Evolutionary conservation across 2,113 vertebrate genomes (phyloP).

Genomic region (Miniopterus natalensis): DNA sequence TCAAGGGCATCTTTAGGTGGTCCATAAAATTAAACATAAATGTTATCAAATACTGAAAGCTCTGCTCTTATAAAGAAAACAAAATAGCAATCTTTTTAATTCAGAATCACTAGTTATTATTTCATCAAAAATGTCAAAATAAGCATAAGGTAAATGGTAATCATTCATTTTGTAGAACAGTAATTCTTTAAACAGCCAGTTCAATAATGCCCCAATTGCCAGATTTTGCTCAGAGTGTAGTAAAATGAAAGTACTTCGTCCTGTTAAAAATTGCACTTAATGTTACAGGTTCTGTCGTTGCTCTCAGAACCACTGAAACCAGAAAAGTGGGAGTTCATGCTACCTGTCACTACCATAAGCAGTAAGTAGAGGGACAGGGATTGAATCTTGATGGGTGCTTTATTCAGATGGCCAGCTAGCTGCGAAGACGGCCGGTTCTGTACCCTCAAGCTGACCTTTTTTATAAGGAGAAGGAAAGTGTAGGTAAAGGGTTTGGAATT

Average conservation of each 20-base stretch:
- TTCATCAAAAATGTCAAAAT: constrained; percentile 4
- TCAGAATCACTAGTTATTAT: constrained; percentile 27
- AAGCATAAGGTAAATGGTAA: neutral
- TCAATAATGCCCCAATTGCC: neutral
- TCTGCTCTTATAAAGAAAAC: neutral
- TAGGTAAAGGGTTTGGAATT: too few relatives aligned
- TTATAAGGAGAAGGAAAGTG: too few relatives aligned
- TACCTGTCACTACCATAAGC: too few relatives aligned
- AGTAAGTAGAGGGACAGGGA: too few relatives aligned
- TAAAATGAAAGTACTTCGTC: constrained; percentile 47
- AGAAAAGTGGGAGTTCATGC: too few relatives aligned
- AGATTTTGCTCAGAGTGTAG: constrained; percentile 3
- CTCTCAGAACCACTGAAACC: constrained; percentile 25
- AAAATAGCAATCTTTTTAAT: constrained; percentile 11
- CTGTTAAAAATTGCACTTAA: constrained; percentile 44
- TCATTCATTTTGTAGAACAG: constrained; percentile 31
- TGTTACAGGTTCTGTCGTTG: constrained; percentile 37
- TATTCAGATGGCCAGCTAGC: too few relatives aligned
- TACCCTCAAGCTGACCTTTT: too few relatives aligned
- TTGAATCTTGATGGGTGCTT: too few relatives aligned
- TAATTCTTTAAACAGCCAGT: constrained; percentile 35
- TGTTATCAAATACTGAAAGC: neutral
- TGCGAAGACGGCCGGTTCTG: too few relatives aligned
- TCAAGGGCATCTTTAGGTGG: neutral
- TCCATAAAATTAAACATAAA: constrained; percentile 7